Base-by-base conservation (phyloP, 2,888 invertebrate genomes). In the Lepetodrilus schrolli region DNA sequence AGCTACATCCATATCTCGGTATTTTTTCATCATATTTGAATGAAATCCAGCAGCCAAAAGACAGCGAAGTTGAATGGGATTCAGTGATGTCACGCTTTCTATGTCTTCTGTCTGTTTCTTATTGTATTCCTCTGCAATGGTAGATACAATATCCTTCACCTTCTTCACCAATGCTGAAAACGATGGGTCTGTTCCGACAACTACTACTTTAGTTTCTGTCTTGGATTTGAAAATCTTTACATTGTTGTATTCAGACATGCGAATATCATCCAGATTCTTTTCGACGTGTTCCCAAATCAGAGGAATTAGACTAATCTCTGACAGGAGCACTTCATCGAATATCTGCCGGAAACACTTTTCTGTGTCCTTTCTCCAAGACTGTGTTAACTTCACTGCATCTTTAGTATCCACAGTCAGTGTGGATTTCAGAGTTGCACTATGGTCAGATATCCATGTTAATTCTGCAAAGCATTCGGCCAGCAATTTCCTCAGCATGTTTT, bases 251-350 rank as follows among this genome's bases (percentile, higher is more conserved):
- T 58, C 4, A 17, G 20, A 20, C 13, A 8, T 2, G 10, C 8
- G 20, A 0, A 71, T 43, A 3, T 10, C 17, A 7, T 0, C 48
- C 37, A 75, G 34, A 4, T 20, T 58, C 26, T 34, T 37, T n/a
- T 48, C 68, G n/a, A 72, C 72, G 8, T 75, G 72, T 3, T 10
- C 30, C 74, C 74, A 75, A 8, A 75, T 51, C 65, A 72, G 51
- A 23, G 69, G 70, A 66, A 71, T 26, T 1, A 70, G 20, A 0
- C 13, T 17, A 21, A n/a, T 8, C 17, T 65, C 20, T n/a, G 13
- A n/a, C 2, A 74, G 50, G 13, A 66, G 49, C 3, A 70, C 17
- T 37, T 23, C 10, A 3, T 43, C 17, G 10, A 71, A 13, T 1
- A 20, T 36, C 8, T n/a, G 10, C 1, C 49, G 30, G 10, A 66